Conservation (phyloP, 2,113 vertebrate genomes). For the Apodemus speciosus region DNA sequence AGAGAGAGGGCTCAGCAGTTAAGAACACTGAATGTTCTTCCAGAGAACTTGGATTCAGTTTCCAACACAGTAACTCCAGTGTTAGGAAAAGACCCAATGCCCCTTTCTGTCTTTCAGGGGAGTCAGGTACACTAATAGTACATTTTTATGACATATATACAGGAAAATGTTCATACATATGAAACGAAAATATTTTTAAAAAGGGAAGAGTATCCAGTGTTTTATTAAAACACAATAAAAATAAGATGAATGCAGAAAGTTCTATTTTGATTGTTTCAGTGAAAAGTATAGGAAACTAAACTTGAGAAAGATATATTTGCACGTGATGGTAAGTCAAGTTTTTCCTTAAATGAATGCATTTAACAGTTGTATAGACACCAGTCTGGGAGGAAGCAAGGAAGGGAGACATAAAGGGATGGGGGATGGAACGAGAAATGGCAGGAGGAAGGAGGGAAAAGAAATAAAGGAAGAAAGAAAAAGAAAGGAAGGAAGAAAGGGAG, state of each 20-base stretch:
- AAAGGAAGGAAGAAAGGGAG: neutral
- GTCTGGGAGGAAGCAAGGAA: neutral
- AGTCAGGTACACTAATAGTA: neutral
- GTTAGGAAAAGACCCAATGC: neutral
- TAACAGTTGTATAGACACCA: neutral
- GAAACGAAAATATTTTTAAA: neutral
- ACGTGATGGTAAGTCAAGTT: neutral
- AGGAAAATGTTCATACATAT: neutral
- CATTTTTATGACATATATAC: neutral
- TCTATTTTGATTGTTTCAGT: neutral
- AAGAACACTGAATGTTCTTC: neutral
- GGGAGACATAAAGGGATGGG: no score
- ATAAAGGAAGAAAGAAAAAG: no score
- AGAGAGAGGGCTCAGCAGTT: neutral
- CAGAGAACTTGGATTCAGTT: neutral
- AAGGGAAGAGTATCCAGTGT: neutral
- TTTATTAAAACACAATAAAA: constrained; percentile 17
- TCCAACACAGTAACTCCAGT: neutral
- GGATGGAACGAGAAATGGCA: neutral
- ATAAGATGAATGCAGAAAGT: neutral
- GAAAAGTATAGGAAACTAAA: neutral
- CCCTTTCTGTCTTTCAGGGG: neutral
- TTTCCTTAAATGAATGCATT: constrained; percentile 9
- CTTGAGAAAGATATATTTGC: neutral
- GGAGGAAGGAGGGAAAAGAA: fast-evolving